phyloP scores from a whole-genome alignment of 2,797 vertebrate genomes.

The Neomorphus geoffroyi region DNA sequence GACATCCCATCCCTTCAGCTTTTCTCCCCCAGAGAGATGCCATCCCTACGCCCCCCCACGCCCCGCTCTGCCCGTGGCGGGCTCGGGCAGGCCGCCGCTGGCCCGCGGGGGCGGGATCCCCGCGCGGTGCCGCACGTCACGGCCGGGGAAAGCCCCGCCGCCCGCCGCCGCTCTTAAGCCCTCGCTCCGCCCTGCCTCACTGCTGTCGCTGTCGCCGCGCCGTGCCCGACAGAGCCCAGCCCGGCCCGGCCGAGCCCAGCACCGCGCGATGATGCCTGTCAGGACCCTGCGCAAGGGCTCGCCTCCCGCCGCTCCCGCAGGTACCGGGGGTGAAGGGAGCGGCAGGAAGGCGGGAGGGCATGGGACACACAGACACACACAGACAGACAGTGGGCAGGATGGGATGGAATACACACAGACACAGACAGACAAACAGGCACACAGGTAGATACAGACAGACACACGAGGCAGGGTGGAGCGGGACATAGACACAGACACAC shows the following conservation, averaged over 20 bases:
- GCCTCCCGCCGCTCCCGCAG: not conserved
- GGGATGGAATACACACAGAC: no score
- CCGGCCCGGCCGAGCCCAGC: not conserved
- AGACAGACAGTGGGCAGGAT: no score
- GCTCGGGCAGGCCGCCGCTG: not conserved
- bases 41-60: no score
- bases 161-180: not conserved
- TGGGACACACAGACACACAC: no score
- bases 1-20: no score
- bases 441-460: no score
- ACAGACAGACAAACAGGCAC: no score
- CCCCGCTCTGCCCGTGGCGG: not conserved
- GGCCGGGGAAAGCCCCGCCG: not conserved
- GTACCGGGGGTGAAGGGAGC: not conserved
- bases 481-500: no score
- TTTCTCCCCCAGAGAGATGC: no score
- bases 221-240: fast-evolving
- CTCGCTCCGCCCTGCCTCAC: not conserved
- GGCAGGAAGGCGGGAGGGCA: no score
- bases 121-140: not conserved
- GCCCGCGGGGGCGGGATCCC: not conserved
- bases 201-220: not conserved
- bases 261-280: slow-evolving; percentile 20
- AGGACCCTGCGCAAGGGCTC: not conserved
- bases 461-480: no score